Base-by-base conservation (phyloP, 2,888 invertebrate genomes). In the Pollenia griseotomentosa region DNA sequence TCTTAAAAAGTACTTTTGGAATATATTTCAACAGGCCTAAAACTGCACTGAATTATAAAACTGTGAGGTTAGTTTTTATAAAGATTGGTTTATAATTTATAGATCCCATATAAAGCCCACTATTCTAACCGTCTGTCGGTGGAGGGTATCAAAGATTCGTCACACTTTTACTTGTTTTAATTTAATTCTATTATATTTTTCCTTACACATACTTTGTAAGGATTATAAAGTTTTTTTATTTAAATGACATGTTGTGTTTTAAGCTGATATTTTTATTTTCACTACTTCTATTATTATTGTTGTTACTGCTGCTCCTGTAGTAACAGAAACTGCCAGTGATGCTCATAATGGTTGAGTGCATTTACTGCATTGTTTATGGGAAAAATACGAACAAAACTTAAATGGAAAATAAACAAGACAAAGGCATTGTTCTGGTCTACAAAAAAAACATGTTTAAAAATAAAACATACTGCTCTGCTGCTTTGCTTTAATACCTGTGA, bases 241-340 rank as follows among this genome's bases (percentile, higher is more conserved):
- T 19, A 74, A 66, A 55, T 83, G 86, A 78, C 83, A 82, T 78
- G 82, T 73, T 79, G 73, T 61, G 23, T 68, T 73, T 79, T 59
- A 61, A 73, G 65, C 65, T 70, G 46, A 71, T 84, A 73, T 84
- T 73, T 71, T 59, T 80, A 66, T 51, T 40, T n/a, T 33, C 48
- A 66, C 57, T 46, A 19, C 53, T 16, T 53, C 19, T 55, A 40
- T 63, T 65, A n/a, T 55, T 73, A 51, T 66, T 74, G 7, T 44
- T 61, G 12, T 40, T 81, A 9, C n/a, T 55, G 61, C 33, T 40
- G 23, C 55, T 70, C 46, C 9, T 61, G 61, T 48, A 51, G 44
- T 46, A 57, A 42, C 55, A 23, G 68, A 51, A 40, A 23, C 79
- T 57, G 70, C 66, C 73, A 66, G 65, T 73, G 65, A 16, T 66